These are phyloP conservation scores for Benitochromis conjunctus DNA, from an alignment of 2,113 vertebrate species.

Conservation along the genomic window DNA sequence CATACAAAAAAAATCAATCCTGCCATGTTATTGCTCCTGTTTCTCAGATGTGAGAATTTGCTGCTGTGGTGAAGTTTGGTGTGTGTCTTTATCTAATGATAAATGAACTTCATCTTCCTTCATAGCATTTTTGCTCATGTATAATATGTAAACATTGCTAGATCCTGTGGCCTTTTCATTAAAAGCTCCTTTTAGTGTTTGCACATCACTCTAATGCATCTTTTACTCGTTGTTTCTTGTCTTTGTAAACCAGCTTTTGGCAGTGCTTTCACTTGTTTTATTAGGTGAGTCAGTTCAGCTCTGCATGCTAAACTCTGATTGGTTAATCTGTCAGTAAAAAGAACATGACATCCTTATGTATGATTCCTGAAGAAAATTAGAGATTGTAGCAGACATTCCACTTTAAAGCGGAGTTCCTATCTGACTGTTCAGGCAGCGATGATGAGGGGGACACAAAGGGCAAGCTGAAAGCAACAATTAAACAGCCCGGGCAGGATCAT, in stretches of 20 bases:
- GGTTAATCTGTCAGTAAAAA: background rate
- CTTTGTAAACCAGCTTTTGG: background rate
- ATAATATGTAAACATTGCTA: background rate
- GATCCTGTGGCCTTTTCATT: background rate
- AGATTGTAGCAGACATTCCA: background rate
- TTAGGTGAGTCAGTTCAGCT: background rate
- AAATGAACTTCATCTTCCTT: background rate
- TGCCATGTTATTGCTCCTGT: background rate
- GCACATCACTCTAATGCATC: background rate
- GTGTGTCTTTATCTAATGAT: background rate
- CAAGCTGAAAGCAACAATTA: conserved; percentile 13
- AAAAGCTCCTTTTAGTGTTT: background rate
- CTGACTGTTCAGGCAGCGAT: background rate
- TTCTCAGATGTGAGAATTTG: background rate
- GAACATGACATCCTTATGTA: background rate
- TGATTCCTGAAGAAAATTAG: background rate
- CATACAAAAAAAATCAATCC: background rate
- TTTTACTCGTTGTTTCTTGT: background rate
- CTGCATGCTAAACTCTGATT: background rate
- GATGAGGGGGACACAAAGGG: background rate
- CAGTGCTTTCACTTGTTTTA: background rate
- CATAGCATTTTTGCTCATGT: background rate
- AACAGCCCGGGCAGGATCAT: background rate
- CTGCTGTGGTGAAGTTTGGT: background rate
- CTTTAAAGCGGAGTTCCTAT: background rate